Percentiles rank a stretch among this genome's conserved stretches.
Conservation (phyloP, 2,888 invertebrate genomes). For the Trissolcus brochymenae region DNA sequence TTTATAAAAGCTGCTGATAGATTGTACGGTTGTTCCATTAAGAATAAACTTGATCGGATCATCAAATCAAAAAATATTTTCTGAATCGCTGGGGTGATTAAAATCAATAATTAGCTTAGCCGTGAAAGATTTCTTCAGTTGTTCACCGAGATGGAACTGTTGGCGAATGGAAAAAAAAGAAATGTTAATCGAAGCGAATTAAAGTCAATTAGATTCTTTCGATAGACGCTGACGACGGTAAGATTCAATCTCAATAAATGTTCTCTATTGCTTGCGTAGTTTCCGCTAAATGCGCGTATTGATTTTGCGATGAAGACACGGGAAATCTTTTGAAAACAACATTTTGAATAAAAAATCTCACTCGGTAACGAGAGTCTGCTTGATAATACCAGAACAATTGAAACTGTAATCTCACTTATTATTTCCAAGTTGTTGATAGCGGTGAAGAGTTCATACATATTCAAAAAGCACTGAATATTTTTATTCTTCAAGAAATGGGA, state of each 20-base stretch:
- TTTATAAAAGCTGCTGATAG: neutral
- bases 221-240: constrained; percentile 43
- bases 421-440: constrained; percentile 5
- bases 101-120: constrained; percentile 38
- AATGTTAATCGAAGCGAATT: constrained; percentile 43
- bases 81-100: constrained; percentile 13
- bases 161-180: constrained; percentile 12
- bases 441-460: too few species aligned
- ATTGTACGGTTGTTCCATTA: too few species aligned
- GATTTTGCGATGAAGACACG: constrained; percentile 31
- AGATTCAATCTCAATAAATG: constrained; percentile 52
- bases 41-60: constrained; percentile 1
- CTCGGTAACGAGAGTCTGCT: constrained; percentile 1
- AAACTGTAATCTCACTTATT: neutral
- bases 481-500: too few species aligned
- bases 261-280: constrained; percentile 43
- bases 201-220: constrained; percentile 55
- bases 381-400: constrained; percentile 12
- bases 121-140: constrained; percentile 23
- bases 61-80: constrained; percentile 16
- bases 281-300: constrained; percentile 42
- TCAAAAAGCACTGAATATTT: too few species aligned
- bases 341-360: constrained; percentile 18
- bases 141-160: constrained; percentile 8
- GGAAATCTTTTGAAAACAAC: constrained; percentile 16